Evolutionary conservation across 1,140 invertebrate genomes (phyloP).

Genomic region (Lepidotrigona ventralis): DNA sequence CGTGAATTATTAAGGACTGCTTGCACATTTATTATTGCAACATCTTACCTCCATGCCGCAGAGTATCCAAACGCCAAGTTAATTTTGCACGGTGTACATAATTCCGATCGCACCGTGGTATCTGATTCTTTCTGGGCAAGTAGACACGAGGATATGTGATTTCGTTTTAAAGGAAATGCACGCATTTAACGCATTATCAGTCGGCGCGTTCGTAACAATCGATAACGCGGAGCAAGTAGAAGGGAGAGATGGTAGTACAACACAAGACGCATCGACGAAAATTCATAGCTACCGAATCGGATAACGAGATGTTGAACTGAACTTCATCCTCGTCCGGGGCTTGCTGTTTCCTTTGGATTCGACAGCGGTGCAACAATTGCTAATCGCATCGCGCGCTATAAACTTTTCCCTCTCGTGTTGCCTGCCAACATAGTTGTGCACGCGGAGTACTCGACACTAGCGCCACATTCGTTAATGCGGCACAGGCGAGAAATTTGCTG

Average conservation of each 20-base stretch:
- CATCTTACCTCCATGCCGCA: slow-evolving; percentile 28
- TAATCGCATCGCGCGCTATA: slow-evolving; percentile 35
- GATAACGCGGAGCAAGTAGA: slow-evolving; percentile 58
- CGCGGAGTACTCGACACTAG: not conserved
- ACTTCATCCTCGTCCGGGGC: slow-evolving; percentile 2
- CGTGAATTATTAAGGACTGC: too few species aligned
- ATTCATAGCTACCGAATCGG: slow-evolving; percentile 40
- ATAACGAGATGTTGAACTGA: slow-evolving; percentile 1
- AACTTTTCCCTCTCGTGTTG: slow-evolving; percentile 27
- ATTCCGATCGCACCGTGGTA: not conserved
- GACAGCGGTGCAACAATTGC: not conserved
- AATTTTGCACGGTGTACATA: slow-evolving; percentile 14
- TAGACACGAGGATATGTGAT: slow-evolving; percentile 23
- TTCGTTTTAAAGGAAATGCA: slow-evolving; percentile 47
- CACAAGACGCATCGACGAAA: slow-evolving; percentile 45
- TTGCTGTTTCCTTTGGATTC: not conserved
- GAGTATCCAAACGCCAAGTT: not conserved
- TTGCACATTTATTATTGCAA: not conserved
- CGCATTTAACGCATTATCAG: slow-evolving; percentile 63
- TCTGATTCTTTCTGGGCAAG: slow-evolving; percentile 21
- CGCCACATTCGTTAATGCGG: slow-evolving; percentile 9
- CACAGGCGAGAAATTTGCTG: not conserved
- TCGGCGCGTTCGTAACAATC: slow-evolving; percentile 60
- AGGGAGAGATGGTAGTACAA: slow-evolving; percentile 59
- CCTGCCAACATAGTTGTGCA: slow-evolving; percentile 20